These are phyloP conservation scores for Mellilla xanthometata DNA, from an alignment of 2,888 invertebrate species.

Conservation along the genomic window DNA sequence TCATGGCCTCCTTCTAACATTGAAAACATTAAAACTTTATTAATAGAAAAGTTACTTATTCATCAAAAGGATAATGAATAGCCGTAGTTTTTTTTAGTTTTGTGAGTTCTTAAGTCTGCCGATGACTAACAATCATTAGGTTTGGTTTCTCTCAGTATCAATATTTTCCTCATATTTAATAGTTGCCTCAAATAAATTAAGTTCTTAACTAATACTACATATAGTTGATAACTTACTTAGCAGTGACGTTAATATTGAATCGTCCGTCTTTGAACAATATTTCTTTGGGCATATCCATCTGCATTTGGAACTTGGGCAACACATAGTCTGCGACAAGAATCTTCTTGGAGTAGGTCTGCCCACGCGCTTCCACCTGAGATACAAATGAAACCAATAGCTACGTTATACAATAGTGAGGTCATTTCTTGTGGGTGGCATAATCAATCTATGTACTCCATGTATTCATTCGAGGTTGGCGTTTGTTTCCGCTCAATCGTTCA, in stretches of 20 bases:
- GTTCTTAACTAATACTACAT: too few species aligned
- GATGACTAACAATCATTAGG: too few species aligned
- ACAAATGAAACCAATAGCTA: slow-evolving; percentile 11
- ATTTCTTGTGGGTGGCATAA: slow-evolving; percentile 24
- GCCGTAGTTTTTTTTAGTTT: too few species aligned
- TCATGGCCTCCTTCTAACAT: too few species aligned
- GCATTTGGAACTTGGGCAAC: slow-evolving; percentile 95
- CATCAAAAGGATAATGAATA: too few species aligned
- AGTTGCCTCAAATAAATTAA: too few species aligned
- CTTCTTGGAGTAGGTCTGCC: slow-evolving; percentile 85
- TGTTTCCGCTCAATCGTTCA: slow-evolving; percentile 27
- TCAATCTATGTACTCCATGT: slow-evolving; percentile 23
- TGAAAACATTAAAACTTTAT: too few species aligned
- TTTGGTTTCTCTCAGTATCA: too few species aligned
- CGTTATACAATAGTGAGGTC: slow-evolving; percentile 31
- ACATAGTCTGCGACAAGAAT: slow-evolving; percentile 95
- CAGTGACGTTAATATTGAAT: slow-evolving; percentile 89
- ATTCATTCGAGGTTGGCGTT: slow-evolving; percentile 26
- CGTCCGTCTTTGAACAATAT: slow-evolving; percentile 91
- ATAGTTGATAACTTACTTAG: slow-evolving; percentile 86
- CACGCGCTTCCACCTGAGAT: slow-evolving; percentile 65
- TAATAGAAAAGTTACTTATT: too few species aligned
- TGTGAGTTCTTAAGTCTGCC: too few species aligned
- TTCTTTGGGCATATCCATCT: slow-evolving; percentile 91
- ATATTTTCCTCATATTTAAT: too few species aligned